Base-by-base conservation (phyloP, 2,113 vertebrate species). In the Dasypus novemcinctus region DNA sequence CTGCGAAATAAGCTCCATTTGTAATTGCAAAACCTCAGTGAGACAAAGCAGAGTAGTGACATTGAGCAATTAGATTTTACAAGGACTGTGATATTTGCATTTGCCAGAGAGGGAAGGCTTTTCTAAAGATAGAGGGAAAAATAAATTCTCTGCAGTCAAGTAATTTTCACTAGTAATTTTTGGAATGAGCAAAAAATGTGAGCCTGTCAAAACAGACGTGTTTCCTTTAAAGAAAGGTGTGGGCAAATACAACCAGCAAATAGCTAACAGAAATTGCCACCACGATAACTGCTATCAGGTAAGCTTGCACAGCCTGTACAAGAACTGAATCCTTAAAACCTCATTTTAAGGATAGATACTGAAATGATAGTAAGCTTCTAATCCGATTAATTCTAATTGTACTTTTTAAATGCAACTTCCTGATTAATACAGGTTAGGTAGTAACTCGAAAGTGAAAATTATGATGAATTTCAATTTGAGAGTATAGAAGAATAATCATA, bases 141-240 rank as follows among this genome's bases (percentile, higher is more conserved):
- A 87, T 41, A 89, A 43, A 85, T 84, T 92, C 87, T 95, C 79
- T 75, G 31, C 49, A 97, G 54, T 95, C 63, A 92, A 96, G 93
- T 88, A 85, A 86, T 92, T 78, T 83, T 87, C 85, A 57, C 78
- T 74, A 90, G 64, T 91, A 93, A 97, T 94, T 96, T 96, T 85
- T 33, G 8, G 49, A 97, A 97, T 61, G 78, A 92, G 33, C 33
- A 87, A 93, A 93, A 94, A 89, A 74, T 15, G 68, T 66, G 63
- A 96, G 54, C 72, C 46, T 93, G 87, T 96, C 96, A 95, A 96
- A 97, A 96, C 72, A 96, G 78, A 54, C 84, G 93, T 72, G 54
- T 81, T 94, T 94, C 46, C 71, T 92, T 96, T 95, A 95, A 91
- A 96, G 76, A 94, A 88, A 96, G 75, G 79, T 71, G 25, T 84